Evolutionary conservation across 2,888 invertebrate species (phyloP), one percentile per base, ranked within the genome.

Genomic region (Ganaspis brasiliensis): DNA sequence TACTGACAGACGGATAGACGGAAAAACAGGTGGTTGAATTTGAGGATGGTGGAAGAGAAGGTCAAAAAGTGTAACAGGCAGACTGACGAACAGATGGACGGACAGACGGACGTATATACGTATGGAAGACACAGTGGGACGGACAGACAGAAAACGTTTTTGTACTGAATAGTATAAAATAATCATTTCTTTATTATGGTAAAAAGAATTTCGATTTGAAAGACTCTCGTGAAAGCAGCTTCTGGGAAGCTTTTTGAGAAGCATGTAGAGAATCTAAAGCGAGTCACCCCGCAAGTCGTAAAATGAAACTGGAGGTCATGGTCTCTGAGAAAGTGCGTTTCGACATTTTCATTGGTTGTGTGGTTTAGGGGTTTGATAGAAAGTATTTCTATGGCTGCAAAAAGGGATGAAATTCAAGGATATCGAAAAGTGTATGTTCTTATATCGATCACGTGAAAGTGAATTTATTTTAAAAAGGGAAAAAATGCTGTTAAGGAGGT

Each of bases 231-330:
- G 31, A 31, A 31, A 59, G 59, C 16, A 35, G 10, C 10, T 35
- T 59, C 59, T 0, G 31, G n/a, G 31, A 31, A 59, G 59, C 59
- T 59, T 31, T 59, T 59, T 31, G 26, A 6, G 59, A 59, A 59
- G 16, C 59, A n/a, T 59, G 16, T 31, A 31, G 31, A 31, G 31
- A 59, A 59, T 59, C n/a, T 59, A 59, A 59, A 59, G 31, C 87
- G 86, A 85, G 86, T 88, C 88, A 88, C 83, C 86, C 59, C 85
- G 84, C 85, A 85, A 87, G 88, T 89, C 89, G 87, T 89, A 89
- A 89, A 89, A 87, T 84, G 83, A 86, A 85, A 87, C 88, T 87
- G 59, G 83, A 81, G 79, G 79, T 76, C 72, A 72, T 72, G 74
- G 21, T 56, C 76, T 67, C 21, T 35, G 10, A 16, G 31, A 59